These are phyloP conservation scores for Smutsia temminckii DNA, from an alignment of 2,797 vertebrate genomes.

Conservation along the genomic window DNA sequence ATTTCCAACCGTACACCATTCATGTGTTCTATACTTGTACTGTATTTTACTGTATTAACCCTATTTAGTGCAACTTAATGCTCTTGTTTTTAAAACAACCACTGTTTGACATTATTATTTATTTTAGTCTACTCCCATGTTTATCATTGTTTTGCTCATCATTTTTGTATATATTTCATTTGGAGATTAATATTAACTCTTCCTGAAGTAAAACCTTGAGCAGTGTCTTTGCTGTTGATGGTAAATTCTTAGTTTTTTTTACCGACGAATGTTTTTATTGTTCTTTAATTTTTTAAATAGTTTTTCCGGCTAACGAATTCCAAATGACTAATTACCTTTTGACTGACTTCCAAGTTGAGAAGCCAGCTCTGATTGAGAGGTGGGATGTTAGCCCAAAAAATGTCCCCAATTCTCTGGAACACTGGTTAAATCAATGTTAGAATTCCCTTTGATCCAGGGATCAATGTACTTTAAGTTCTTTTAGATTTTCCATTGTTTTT, in stretches of 20 bases:
- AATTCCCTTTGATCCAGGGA: background rate
- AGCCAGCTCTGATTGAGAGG: background rate
- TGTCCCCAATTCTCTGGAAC: background rate
- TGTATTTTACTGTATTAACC: background rate
- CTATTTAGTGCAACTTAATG: background rate
- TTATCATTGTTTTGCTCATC: background rate
- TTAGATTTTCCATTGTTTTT: background rate
- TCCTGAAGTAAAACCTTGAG: background rate
- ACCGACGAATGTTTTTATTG: background rate
- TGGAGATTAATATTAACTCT: background rate
- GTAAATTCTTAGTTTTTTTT: background rate
- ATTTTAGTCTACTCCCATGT: background rate
- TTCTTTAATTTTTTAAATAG: background rate
- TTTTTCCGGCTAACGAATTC: conserved; percentile 3
- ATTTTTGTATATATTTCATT: background rate
- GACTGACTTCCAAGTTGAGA: background rate
- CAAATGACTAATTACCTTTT: background rate
- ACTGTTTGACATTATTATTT: background rate
- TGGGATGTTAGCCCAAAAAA: background rate
- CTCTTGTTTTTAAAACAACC: background rate
- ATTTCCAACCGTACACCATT: background rate
- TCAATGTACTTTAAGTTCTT: background rate
- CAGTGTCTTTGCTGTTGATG: background rate
- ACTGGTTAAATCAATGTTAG: background rate
- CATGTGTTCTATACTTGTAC: background rate